phyloP scores from a whole-genome alignment of 64 coral and sea anemone species.

The Dendrophyllia cribrosa region DNA sequence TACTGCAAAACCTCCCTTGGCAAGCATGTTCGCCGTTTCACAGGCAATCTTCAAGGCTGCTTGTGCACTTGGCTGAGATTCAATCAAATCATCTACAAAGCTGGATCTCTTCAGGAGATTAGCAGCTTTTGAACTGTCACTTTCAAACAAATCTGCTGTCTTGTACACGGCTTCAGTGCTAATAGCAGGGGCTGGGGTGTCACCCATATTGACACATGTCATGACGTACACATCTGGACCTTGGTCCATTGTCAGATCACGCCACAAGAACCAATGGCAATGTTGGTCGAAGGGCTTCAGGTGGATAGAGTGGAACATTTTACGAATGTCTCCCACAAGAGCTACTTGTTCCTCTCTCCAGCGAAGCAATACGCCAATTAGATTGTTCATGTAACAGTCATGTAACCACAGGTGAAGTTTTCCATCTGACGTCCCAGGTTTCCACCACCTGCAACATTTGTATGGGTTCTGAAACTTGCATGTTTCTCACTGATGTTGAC shows the following conservation, averaged over 20 bases:
- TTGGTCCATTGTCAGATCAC: constrained; percentile 13
- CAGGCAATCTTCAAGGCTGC: constrained; percentile 48
- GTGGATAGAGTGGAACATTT: constrained; percentile 48
- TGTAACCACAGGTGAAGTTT: constrained; percentile 33
- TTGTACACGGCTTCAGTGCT: constrained; percentile 77
- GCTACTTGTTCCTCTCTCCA: constrained; percentile 75
- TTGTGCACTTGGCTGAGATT: constrained; percentile 26
- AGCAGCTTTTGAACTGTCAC: constrained; percentile 51
- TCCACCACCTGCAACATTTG: constrained; percentile 1
- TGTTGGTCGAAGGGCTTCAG: constrained; percentile 57
- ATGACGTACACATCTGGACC: constrained; percentile 66
- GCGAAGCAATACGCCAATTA: constrained; percentile 50
- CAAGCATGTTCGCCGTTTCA: constrained; percentile 62
- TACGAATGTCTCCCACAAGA: constrained; percentile 54
- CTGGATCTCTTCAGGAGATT: constrained; percentile 63
- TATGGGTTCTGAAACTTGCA: not conserved
- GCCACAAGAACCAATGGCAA: constrained; percentile 67
- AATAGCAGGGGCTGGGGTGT: constrained; percentile 44
- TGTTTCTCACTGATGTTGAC: not conserved
- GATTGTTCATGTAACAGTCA: constrained; percentile 68
- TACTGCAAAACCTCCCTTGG: constrained; percentile 70
- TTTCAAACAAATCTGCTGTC: constrained; percentile 63
- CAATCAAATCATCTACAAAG: constrained; percentile 73
- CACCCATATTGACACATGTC: constrained; percentile 64
- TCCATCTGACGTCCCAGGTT: constrained; percentile 7